phyloP scores from a whole-genome alignment of 1,140 invertebrate genomes.

The Apis laboriosa region DNA sequence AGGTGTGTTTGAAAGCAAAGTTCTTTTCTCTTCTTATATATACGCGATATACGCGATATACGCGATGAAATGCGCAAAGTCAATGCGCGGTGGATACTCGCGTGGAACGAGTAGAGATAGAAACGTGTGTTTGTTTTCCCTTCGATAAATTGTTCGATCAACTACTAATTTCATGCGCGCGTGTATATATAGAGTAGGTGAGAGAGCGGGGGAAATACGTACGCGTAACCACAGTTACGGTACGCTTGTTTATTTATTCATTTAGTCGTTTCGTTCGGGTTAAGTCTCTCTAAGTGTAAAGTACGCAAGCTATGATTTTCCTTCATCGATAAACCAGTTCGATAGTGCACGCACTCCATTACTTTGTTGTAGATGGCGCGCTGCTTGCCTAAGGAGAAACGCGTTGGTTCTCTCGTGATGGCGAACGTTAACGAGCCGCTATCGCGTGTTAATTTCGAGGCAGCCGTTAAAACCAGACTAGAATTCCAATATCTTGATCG shows the following conservation, averaged over 20 bases:
- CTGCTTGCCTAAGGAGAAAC: conserved; percentile 20
- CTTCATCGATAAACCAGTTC: conserved; percentile 65
- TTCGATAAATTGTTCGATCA: conserved; percentile 57
- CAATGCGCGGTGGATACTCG: no score
- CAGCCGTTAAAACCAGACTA: conserved; percentile 6
- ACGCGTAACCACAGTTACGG: not conserved
- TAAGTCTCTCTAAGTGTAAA: conserved; percentile 11
- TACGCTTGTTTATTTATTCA: conserved; percentile 32
- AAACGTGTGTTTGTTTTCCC: conserved; percentile 33
- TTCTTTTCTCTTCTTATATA: no score
- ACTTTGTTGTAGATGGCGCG: conserved; percentile 46
- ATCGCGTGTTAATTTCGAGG: conserved; percentile 51
- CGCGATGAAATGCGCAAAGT: no score
- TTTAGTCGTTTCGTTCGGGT: conserved; percentile 19
- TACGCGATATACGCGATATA: no score
- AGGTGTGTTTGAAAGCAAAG: no score
- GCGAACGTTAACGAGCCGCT: conserved; percentile 54
- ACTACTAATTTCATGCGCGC: not conserved
- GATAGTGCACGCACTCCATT: conserved; percentile 36
- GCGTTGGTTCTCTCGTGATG: conserved; percentile 16
- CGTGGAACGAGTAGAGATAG: conserved; percentile 59
- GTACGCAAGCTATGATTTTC: conserved; percentile 37
- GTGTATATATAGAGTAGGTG: no score
- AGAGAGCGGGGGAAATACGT: not conserved
- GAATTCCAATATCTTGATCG: conserved; percentile 38